phyloP scores from a whole-genome alignment of 2,888 invertebrate genomes.

The Toxonevra muliebris region DNA sequence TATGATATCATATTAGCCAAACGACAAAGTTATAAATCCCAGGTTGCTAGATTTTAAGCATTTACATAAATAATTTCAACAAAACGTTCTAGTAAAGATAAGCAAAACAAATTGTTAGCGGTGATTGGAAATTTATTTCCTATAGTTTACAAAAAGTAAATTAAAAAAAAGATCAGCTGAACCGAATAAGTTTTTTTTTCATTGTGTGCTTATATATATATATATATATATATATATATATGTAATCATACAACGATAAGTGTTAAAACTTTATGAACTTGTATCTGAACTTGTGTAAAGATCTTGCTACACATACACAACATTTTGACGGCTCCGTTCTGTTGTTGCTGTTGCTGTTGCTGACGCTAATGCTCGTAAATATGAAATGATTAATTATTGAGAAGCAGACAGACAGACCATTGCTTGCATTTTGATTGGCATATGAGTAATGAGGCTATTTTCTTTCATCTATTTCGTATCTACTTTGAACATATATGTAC shows the following conservation, averaged over 20 bases:
- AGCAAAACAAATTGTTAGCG: too few relatives aligned
- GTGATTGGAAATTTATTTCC: too few relatives aligned
- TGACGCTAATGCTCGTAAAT: neutral
- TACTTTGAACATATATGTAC: conserved; percentile 8
- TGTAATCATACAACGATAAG: neutral
- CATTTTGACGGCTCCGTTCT: conserved; percentile 10
- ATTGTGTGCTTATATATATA: neutral
- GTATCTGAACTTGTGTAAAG: neutral
- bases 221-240: neutral
- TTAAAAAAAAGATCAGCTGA: conserved; percentile 5
- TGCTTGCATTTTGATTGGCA: conserved; percentile 21
- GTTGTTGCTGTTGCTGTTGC: conserved; percentile 4
- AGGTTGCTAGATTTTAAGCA: too few relatives aligned
- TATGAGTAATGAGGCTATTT: conserved; percentile 21
- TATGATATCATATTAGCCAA: too few relatives aligned
- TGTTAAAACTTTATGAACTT: too few relatives aligned
- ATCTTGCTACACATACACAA: neutral
- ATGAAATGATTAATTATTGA: too few relatives aligned
- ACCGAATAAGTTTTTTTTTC: neutral
- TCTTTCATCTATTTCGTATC: conserved; percentile 18
- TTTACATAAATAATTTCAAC: too few relatives aligned
- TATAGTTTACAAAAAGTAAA: too few relatives aligned
- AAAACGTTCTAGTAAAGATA: too few relatives aligned
- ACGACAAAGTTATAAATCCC: too few relatives aligned
- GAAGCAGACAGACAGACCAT: conserved; percentile 4